Base-by-base conservation (phyloP, 1,140 invertebrate genomes). In the Charaxes varanes region DNA sequence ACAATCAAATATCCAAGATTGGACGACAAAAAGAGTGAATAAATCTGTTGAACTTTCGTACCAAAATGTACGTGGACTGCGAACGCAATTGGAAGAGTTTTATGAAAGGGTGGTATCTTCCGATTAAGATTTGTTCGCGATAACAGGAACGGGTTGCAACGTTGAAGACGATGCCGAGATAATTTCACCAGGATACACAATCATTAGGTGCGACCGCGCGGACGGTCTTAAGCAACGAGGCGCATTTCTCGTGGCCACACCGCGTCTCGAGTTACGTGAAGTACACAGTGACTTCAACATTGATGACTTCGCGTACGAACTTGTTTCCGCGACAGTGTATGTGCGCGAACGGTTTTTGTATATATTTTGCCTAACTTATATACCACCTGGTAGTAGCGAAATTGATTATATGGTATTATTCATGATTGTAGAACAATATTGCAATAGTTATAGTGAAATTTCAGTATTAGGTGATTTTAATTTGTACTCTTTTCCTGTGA, bases 91-190 rank as follows among this genome's bases (percentile, higher is more conserved):
- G 8, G 8, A 37, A 1, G 27, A 41, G 5, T 45, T 45, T 44
- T 30, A 24, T 8, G 32, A 15, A 6, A 33, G 18, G 8, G 22
- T 54, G 10, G 11, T 11, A 7, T 26, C 26, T 10, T 35, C 24
- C 0, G 15, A 40, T 17, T 21, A 34, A 23, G 41, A 54, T 27
- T 31, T 54, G 23, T 49, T 34, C 17, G 52, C 41, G 13, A 42
- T 54, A 18, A 49, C 52, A 2, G 52, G 50, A 28, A 33, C 45
- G 1, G 42, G 41, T 2, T 49, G 45, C 28, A 48, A 36, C 11
- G 34, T 50, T 3, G 53, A 53, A n/a, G 24, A 50, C 3, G 49
- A 58, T 17, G 36, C 46, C 2, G 51, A 59, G 35, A 28, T 59
- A 5, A 30, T 59, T 0, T 43, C 55, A 16, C 31, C 19, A 4